phyloP scores from a whole-genome alignment of 2,888 invertebrate genomes.

The Pinctada fucata region DNA sequence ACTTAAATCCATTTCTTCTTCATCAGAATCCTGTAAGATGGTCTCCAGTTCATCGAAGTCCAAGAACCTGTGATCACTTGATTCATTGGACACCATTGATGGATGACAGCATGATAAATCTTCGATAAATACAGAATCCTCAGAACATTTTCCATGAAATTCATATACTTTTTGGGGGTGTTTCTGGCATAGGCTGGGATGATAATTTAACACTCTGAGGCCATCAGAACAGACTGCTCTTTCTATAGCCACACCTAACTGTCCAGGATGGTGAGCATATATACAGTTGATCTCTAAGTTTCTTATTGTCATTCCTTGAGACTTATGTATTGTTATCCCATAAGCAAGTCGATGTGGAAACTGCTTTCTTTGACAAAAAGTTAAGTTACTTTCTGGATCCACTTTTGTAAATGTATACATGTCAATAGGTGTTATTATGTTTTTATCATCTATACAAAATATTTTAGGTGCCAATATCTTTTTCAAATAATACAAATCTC shows the following conservation, averaged over 20 bases:
- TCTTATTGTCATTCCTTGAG: slow-evolving; percentile 24
- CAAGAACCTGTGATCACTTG: no score
- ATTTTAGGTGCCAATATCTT: slow-evolving; percentile 27
- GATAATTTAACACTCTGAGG: slow-evolving; percentile 18
- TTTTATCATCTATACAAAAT: not conserved
- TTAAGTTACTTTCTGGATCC: slow-evolving; percentile 15
- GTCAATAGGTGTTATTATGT: not conserved
- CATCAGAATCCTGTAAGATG: no score
- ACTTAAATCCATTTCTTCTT: no score
- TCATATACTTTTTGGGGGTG: slow-evolving; percentile 21
- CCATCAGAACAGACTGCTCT: slow-evolving; percentile 11
- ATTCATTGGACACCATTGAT: no score
- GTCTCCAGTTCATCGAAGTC: no score
- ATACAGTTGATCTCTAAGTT: slow-evolving; percentile 19
- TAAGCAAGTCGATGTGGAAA: slow-evolving; percentile 12
- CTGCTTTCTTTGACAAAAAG: slow-evolving; percentile 12
- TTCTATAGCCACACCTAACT: slow-evolving; percentile 24
- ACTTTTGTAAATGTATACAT: not conserved
- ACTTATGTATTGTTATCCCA: slow-evolving; percentile 25
- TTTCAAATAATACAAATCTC: slow-evolving; percentile 8
- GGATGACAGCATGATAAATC: not conserved
- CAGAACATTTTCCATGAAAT: not conserved
- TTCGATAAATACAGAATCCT: not conserved
- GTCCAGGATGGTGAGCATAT: slow-evolving; percentile 13
- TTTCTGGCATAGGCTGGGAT: not conserved